Percentiles rank a stretch among this genome's conserved stretches.
These are phyloP conservation scores for Mercenaria mercenaria DNA, from an alignment of 1,140 invertebrate genomes.

Conservation along the genomic window DNA sequence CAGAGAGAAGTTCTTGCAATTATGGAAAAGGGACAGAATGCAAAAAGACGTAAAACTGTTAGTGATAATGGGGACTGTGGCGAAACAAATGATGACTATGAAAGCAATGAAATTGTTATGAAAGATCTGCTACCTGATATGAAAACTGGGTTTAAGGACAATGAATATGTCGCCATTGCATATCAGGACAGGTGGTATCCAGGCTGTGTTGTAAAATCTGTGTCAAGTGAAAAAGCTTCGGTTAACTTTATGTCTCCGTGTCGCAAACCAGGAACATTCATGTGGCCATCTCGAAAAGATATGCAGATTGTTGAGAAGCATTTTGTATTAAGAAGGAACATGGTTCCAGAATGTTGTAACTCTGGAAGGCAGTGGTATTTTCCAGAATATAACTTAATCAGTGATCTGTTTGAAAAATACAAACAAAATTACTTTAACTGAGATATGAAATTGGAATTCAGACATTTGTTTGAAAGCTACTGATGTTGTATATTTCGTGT, in stretches of 20 bases:
- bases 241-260: slow-evolving; percentile 34
- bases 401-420: not conserved
- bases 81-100: not conserved
- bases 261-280: not conserved
- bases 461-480: too few species aligned
- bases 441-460: too few species aligned
- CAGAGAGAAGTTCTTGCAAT: not conserved
- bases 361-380: slow-evolving; percentile 39
- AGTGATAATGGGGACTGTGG: too few species aligned
- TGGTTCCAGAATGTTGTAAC: slow-evolving; percentile 12
- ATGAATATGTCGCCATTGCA: slow-evolving; percentile 37
- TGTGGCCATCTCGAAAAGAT: slow-evolving; percentile 21
- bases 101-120: not conserved
- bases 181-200: slow-evolving; percentile 50
- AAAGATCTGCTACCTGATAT: not conserved
- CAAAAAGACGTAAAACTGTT: slow-evolving; percentile 14
- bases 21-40: not conserved
- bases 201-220: not conserved
- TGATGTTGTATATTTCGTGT: too few species aligned
- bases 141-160: not conserved
- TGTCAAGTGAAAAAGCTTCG: not conserved
- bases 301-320: slow-evolving; percentile 6
- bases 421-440: not conserved
- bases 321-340: not conserved
- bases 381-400: not conserved